A percentile compares a stretch with the other conserved stretches of the same genome.
phyloP scores from a whole-genome alignment of 2,888 invertebrate species.

The Andrena hattorfiana region DNA sequence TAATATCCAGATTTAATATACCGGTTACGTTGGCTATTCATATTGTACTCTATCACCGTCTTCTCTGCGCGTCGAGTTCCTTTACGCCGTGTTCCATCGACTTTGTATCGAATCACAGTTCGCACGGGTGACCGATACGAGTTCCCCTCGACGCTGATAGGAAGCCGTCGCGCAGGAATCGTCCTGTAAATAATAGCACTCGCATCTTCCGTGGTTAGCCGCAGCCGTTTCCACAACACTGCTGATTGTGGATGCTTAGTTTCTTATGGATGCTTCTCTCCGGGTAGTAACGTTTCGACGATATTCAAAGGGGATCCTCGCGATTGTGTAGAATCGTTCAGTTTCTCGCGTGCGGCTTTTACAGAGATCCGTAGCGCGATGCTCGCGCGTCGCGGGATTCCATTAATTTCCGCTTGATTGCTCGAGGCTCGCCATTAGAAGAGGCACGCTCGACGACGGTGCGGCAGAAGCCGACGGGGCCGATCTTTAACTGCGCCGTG shows the following conservation, averaged over 20 bases:
- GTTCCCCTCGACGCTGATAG: constrained; percentile 31
- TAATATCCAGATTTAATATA: constrained; percentile 20
- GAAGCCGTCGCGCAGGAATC: constrained; percentile 28
- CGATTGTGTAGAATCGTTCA: too few relatives aligned
- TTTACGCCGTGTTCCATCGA: neutral
- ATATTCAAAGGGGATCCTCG: neutral
- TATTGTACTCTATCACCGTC: neutral
- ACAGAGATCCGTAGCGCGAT: neutral
- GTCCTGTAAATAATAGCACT: constrained; percentile 57
- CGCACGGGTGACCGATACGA: neutral
- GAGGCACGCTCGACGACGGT: constrained; percentile 32
- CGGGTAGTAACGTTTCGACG: neutral
- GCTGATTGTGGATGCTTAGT: neutral
- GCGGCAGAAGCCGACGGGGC: constrained; percentile 43
- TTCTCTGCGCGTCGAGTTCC: neutral
- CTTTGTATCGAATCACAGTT: neutral
- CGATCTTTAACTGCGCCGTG: constrained; percentile 62
- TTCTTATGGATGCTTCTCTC: neutral
- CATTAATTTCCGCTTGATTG: constrained; percentile 66
- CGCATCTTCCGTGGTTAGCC: constrained; percentile 64
- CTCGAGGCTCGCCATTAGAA: constrained; percentile 43
- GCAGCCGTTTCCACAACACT: constrained; percentile 34
- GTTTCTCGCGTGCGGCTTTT: neutral
- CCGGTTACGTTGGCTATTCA: constrained; percentile 9
- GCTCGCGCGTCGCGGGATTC: constrained; percentile 56